A percentile compares a stretch with the other conserved stretches of the same genome.
These are phyloP conservation scores for Parauchenoglanis punctatus DNA, from an alignment of 2,797 vertebrate genomes.

Conservation along the genomic window DNA sequence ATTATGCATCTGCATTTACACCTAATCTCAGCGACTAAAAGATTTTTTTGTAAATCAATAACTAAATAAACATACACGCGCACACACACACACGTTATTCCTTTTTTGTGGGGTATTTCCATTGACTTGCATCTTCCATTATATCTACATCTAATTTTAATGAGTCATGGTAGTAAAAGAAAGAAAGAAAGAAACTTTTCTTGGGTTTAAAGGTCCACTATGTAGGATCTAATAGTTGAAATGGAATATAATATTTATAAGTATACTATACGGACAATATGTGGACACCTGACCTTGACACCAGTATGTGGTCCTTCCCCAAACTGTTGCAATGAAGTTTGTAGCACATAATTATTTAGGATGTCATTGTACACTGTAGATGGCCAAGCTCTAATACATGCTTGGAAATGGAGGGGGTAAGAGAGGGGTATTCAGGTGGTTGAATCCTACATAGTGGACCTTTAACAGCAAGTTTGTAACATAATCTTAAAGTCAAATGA, in stretches of 20 bases:
- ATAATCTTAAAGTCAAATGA: neutral
- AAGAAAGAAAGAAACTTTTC: neutral
- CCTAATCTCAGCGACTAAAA: neutral
- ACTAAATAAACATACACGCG: neutral
- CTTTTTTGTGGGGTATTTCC: neutral
- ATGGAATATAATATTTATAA: too few relatives aligned
- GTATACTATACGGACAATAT: too few relatives aligned
- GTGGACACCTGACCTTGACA: too few relatives aligned
- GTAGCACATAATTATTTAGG: too few relatives aligned
- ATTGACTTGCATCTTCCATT: neutral
- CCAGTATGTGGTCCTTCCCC: too few relatives aligned
- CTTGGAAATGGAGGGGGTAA: too few relatives aligned
- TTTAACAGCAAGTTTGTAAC: neutral
- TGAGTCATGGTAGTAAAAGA: neutral
- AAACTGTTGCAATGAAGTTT: too few relatives aligned
- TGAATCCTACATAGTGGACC: too few relatives aligned
- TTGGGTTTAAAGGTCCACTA: neutral
- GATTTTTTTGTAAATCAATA: neutral
- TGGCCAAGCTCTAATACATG: too few relatives aligned
- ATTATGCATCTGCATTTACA: neutral
- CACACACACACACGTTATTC: neutral
- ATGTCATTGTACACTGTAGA: too few relatives aligned
- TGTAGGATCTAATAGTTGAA: too few relatives aligned
- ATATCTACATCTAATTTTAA: neutral
- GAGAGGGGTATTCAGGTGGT: too few relatives aligned